phyloP scores from a whole-genome alignment of 2,113 vertebrate species.

The Percina caprodes region DNA sequence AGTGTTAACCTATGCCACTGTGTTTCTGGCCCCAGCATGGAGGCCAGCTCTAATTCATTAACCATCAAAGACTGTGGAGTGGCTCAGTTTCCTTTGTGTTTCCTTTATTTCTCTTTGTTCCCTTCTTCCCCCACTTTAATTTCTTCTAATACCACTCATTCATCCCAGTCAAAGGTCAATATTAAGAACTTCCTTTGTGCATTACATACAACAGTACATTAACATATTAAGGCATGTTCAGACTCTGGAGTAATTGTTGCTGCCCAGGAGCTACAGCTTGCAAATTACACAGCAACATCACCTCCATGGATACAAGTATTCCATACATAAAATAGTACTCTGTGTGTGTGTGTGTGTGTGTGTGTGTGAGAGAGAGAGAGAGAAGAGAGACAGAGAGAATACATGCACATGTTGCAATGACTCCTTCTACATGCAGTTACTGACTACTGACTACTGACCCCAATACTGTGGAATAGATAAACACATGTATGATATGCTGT shows the following conservation, averaged over 20 bases:
- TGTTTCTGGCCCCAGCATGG: slow-evolving; percentile 55
- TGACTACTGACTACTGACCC: slow-evolving; percentile 53
- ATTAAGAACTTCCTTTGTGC: slow-evolving; percentile 59
- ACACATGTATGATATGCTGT: slow-evolving; percentile 37
- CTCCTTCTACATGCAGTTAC: neutral
- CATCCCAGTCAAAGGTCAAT: slow-evolving; percentile 55
- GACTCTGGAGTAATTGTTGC: slow-evolving; percentile 25
- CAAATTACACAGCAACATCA: neutral
- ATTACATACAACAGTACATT: slow-evolving; percentile 39
- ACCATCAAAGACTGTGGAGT: slow-evolving; percentile 41
- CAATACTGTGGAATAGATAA: slow-evolving; percentile 68
- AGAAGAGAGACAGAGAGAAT: slow-evolving; percentile 7
- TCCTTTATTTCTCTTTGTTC: slow-evolving; percentile 38
- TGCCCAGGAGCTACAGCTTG: slow-evolving; percentile 20
- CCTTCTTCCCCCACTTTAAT: slow-evolving; percentile 45
- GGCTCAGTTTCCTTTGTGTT: slow-evolving; percentile 47
- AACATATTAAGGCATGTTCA: slow-evolving; percentile 42
- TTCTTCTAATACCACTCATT: slow-evolving; percentile 38
- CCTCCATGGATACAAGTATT: neutral
- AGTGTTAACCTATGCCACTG: slow-evolving; percentile 60
- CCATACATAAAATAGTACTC: too few species aligned
- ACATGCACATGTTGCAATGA: slow-evolving; percentile 9
- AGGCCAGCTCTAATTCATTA: slow-evolving; percentile 51
- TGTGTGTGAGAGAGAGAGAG: neutral
- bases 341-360: neutral